Conservation (phyloP, 2,888 invertebrate genomes). For the Podotricha telesiphe region DNA sequence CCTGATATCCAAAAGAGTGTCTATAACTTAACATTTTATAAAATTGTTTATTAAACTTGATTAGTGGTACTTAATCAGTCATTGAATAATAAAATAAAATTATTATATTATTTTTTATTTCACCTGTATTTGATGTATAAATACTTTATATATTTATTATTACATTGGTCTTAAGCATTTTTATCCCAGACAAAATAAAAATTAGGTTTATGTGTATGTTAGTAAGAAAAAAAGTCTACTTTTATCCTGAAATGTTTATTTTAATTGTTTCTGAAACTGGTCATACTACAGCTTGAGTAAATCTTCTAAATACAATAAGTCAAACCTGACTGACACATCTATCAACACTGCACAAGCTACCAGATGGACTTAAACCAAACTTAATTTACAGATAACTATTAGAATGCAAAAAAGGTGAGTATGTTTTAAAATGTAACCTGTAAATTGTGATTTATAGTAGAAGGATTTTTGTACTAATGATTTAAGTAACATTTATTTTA, state of each 20-base stretch:
- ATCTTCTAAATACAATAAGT: background rate
- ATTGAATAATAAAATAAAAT: too few relatives aligned
- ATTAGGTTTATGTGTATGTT: background rate
- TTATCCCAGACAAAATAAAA: conserved; percentile 12
- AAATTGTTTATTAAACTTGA: too few relatives aligned
- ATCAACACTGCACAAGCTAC: background rate
- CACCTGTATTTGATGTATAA: too few relatives aligned
- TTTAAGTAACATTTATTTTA: too few relatives aligned
- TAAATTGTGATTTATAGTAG: background rate
- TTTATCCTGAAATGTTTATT: conserved; percentile 14
- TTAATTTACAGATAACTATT: background rate
- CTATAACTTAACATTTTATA: too few relatives aligned
- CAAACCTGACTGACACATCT: background rate
- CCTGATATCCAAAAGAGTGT: too few relatives aligned
- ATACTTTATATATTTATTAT: background rate
- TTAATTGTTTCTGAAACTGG: background rate
- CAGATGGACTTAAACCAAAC: background rate
- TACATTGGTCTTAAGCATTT: background rate
- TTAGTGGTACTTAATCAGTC: too few relatives aligned
- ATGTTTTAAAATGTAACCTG: background rate
- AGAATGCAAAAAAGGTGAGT: background rate
- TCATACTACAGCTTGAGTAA: background rate
- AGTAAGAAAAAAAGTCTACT: background rate
- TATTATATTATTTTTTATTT: too few relatives aligned
- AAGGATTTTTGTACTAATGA: too few relatives aligned